Conservation (phyloP, 2,113 vertebrate genomes). For the Cyprinodon brontotheroides region DNA sequence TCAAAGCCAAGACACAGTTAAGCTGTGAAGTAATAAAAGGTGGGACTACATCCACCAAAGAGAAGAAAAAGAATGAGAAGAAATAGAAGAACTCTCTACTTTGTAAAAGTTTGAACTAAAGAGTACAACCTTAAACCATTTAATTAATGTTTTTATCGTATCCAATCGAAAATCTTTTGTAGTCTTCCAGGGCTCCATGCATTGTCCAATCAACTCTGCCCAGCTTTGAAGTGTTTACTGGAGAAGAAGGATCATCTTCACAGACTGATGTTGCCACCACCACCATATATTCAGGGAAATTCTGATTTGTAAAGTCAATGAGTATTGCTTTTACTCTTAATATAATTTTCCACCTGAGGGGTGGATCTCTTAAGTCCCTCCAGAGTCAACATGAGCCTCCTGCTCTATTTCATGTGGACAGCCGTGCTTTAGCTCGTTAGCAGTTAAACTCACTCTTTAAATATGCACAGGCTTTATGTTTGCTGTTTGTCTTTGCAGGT, state of each 20-base stretch:
- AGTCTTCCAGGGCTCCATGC: not conserved
- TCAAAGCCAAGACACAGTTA: constrained; percentile 43
- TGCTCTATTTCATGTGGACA: no score
- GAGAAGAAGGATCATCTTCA: not conserved
- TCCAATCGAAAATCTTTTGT: not conserved
- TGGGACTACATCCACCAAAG: not conserved
- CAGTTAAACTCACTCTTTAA: no score
- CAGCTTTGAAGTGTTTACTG: not conserved
- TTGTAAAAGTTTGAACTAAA: not conserved
- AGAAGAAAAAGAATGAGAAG: not conserved
- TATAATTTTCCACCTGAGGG: not conserved
- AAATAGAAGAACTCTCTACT: not conserved
- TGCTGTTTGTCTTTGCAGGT: no score
- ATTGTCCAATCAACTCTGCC: no score
- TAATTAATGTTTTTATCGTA: not conserved
- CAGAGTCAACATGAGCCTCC: no score
- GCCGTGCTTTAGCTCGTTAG: no score
- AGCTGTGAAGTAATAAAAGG: constrained; percentile 30
- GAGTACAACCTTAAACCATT: not conserved
- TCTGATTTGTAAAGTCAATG: not conserved
- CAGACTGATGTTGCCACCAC: not conserved
- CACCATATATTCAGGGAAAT: not conserved
- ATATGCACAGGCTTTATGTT: no score
- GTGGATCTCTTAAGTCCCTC: not conserved
- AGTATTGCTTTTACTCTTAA: not conserved